Conservation (phyloP, 2,113 vertebrate genomes). For the Campylomormyrus tamandua region DNA sequence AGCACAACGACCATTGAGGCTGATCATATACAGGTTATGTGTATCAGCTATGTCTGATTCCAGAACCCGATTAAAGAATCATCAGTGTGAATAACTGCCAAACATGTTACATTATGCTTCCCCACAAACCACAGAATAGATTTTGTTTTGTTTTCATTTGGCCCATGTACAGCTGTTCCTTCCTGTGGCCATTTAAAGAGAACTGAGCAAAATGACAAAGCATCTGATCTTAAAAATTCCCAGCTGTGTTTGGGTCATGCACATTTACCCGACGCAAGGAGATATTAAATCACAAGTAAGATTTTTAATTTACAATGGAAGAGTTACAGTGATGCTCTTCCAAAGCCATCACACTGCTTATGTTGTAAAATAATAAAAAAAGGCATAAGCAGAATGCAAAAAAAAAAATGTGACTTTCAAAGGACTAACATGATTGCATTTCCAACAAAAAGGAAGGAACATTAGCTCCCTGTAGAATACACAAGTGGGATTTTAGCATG, state of each 20-base stretch:
- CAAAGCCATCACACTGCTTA: neutral
- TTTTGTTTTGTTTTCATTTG: neutral
- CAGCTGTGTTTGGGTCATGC: neutral
- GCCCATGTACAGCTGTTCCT: neutral
- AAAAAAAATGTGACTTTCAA: neutral
- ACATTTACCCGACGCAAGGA: neutral
- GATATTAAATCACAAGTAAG: neutral
- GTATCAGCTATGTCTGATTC: neutral
- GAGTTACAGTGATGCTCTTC: neutral
- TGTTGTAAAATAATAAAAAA: neutral
- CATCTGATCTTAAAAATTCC: neutral
- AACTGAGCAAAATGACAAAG: neutral
- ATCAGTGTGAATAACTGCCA: neutral
- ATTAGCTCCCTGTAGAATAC: neutral
- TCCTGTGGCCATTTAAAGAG: neutral
- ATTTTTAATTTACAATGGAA: neutral
- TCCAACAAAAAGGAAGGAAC: neutral
- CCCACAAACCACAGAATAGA: neutral
- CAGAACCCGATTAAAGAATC: neutral
- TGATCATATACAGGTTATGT: neutral
- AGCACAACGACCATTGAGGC: neutral
- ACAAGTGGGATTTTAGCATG: neutral
- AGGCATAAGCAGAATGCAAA: neutral
- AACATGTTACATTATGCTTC: neutral
- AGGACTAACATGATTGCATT: neutral